Conservation (phyloP, 2,113 vertebrate genomes). For the Motacilla tschutschensis region DNA sequence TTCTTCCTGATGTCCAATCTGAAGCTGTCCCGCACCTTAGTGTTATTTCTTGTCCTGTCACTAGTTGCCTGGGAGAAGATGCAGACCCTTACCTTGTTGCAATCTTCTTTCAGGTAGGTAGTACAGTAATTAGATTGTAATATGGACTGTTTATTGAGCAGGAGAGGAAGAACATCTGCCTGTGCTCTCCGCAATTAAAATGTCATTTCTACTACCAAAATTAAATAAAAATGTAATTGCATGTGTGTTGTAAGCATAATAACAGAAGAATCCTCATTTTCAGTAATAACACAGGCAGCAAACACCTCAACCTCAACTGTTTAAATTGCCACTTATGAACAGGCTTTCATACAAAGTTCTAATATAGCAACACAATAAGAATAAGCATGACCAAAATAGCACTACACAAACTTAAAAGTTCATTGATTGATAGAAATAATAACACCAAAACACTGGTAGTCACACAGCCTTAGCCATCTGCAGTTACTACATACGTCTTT, state of each 20-base stretch:
- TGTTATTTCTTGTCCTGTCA: background rate
- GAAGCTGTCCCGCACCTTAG: background rate
- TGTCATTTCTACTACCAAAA: background rate
- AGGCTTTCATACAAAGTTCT: background rate
- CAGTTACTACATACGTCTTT: background rate
- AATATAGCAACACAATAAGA: background rate
- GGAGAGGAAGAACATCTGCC: background rate
- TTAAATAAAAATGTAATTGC: background rate
- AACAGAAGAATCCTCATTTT: background rate
- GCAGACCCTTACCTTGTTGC: rapidly evolving
- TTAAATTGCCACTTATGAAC: background rate
- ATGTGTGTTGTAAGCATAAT: background rate
- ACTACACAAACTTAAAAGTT: background rate
- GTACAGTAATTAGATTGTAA: background rate
- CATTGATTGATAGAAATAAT: slow-evolving; percentile 5
- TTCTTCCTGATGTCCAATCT: background rate
- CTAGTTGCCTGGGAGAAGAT: background rate
- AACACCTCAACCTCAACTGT: background rate
- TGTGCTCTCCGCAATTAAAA: background rate
- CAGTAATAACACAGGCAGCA: background rate
- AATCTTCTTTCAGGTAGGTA: background rate
- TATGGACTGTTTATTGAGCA: background rate
- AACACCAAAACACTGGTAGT: background rate
- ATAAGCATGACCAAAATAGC: background rate
- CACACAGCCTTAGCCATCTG: background rate